A percentile compares a stretch with the other conserved stretches of the same genome.
phyloP scores from a whole-genome alignment of 2,113 vertebrate genomes.

The Buteo buteo region DNA sequence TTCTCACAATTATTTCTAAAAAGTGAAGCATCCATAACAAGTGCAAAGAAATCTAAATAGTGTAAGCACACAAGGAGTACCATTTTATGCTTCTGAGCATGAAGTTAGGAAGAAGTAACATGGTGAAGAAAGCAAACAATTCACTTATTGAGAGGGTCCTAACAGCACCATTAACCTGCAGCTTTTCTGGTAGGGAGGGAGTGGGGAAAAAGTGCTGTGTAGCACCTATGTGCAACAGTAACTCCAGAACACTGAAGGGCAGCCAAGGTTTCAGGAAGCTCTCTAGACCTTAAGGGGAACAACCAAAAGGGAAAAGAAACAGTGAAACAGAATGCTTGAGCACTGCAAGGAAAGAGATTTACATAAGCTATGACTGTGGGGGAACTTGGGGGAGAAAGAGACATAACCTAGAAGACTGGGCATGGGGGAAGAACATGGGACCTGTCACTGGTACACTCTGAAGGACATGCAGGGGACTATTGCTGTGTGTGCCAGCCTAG shows the following conservation, averaged over 20 bases:
- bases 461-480: background rate
- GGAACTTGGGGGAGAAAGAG: background rate
- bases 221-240: background rate
- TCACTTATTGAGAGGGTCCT: background rate
- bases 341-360: background rate
- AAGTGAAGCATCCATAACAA: background rate
- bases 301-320: background rate
- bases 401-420: background rate
- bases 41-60: background rate
- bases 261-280: background rate
- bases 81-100: accelerated
- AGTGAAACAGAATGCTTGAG: background rate
- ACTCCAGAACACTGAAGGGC: background rate
- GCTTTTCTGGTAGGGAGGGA: background rate
- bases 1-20: background rate
- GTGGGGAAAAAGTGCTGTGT: background rate
- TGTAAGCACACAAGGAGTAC: background rate
- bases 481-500: background rate
- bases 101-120: background rate
- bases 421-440: accelerated
- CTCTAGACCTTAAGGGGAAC: background rate
- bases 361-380: background rate
- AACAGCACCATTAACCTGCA: background rate
- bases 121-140: background rate
- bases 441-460: background rate